Conservation (phyloP, 2,797 vertebrate species). For the Peromyscus nudipes region DNA sequence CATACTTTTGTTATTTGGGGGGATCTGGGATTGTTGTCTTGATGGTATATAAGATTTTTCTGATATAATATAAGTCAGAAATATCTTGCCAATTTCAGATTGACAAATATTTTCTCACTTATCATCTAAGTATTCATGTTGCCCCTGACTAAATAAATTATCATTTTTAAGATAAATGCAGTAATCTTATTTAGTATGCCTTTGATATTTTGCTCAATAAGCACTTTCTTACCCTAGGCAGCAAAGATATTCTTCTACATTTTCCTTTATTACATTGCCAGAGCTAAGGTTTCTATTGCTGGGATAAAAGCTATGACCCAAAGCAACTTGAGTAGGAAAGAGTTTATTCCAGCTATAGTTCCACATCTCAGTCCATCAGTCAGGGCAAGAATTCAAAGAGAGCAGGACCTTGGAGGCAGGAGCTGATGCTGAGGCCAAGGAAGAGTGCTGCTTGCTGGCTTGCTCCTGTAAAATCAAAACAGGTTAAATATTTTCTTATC, state of each 20-base stretch:
- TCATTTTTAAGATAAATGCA: slow-evolving; percentile 30
- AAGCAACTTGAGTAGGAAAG: not conserved
- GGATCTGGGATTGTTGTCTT: not conserved
- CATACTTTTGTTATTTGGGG: not conserved
- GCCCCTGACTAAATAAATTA: not conserved
- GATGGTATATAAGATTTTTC: not conserved
- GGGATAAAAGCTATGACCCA: not conserved
- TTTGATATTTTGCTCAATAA: slow-evolving; percentile 38
- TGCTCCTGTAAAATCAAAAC: not conserved
- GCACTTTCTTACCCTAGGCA: not conserved
- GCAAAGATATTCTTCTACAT: not conserved
- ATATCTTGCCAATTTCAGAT: slow-evolving; percentile 23
- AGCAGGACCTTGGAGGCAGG: not conserved
- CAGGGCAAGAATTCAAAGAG: not conserved
- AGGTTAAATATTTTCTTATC: not conserved
- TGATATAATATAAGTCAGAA: not conserved
- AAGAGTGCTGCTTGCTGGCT: no score
- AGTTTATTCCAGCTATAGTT: not conserved
- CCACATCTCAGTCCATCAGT: not conserved
- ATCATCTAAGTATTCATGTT: slow-evolving; percentile 19
- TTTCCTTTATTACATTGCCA: slow-evolving; percentile 27
- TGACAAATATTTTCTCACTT: not conserved
- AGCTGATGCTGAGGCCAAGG: not conserved
- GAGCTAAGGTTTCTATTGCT: not conserved
- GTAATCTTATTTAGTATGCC: not conserved